Evolutionary conservation across 2,888 invertebrate species (phyloP).

Genomic region (Stenchaetothrips biformis): DNA sequence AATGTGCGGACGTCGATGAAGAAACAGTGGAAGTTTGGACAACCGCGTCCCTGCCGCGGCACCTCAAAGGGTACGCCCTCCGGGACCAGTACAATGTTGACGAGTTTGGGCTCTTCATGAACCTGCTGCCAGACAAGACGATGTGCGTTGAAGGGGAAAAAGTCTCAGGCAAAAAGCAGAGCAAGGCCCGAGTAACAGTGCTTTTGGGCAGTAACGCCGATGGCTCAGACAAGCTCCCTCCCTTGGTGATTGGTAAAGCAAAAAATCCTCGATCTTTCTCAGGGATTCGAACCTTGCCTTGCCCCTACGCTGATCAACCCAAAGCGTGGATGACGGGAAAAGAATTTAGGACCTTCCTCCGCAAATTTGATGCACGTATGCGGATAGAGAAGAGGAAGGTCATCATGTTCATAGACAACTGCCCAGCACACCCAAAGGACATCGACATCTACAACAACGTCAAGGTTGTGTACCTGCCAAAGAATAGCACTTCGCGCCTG

Average conservation of each 20-base stretch:
- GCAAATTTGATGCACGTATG: not conserved
- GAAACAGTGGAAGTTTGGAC: not conserved
- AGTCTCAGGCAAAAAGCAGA: conserved; percentile 39
- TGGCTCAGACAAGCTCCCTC: conserved; percentile 27
- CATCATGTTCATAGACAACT: not conserved
- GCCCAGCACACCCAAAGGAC: not conserved
- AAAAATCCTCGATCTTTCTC: not conserved
- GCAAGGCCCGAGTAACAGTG: not conserved
- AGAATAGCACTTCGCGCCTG: not conserved
- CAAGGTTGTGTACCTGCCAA: no score
- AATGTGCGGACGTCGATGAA: not conserved
- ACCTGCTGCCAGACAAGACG: not conserved
- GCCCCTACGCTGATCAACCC: not conserved
- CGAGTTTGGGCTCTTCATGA: not conserved
- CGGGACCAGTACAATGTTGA: not conserved
- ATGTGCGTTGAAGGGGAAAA: not conserved
- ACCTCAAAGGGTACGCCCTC: not conserved
- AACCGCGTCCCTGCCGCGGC: not conserved
- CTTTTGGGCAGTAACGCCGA: not conserved
- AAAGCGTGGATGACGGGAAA: not conserved
- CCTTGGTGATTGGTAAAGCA: conserved; percentile 21
- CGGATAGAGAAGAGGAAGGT: not conserved
- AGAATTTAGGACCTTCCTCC: not conserved
- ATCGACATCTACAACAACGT: not conserved
- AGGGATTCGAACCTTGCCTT: not conserved